phyloP scores from a whole-genome alignment of 2,888 invertebrate species.

The Chrysina gloriosa region DNA sequence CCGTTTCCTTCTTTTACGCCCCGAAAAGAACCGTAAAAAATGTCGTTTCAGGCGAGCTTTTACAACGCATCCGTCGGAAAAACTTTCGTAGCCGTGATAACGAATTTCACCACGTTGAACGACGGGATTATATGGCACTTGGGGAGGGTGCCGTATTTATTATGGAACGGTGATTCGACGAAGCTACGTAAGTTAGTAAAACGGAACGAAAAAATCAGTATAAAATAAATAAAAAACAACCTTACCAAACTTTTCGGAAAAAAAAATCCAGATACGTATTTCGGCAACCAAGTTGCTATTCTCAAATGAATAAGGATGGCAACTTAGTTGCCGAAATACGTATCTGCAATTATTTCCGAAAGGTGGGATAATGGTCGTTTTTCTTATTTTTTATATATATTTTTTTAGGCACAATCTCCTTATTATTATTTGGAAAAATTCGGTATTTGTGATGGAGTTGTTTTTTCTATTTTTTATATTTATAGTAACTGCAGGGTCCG shows the following conservation, averaged over 20 bases:
- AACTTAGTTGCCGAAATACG: too few species aligned
- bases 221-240: too few species aligned
- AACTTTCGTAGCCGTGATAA: conserved; percentile 40
- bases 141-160: conserved; percentile 49
- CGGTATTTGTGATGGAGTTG: neutral
- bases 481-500: conserved; percentile 62
- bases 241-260: too few species aligned
- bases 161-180: conserved; percentile 52
- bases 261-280: too few species aligned
- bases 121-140: conserved; percentile 50
- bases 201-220: neutral
- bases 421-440: neutral
- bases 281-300: too few species aligned
- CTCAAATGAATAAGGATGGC: too few species aligned
- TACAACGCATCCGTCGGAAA: conserved; percentile 21
- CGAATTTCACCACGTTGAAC: conserved; percentile 47
- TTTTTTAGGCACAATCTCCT: neutral
- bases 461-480: conserved; percentile 50
- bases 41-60: conserved; percentile 8
- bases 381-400: neutral
- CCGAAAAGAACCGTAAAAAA: neutral
- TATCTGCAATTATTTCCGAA: too few species aligned
- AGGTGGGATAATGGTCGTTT: too few species aligned
- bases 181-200: conserved; percentile 53
- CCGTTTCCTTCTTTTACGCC: conserved; percentile 44